Base-by-base conservation (phyloP, 2,797 vertebrate species). In the Nothura maculosa region DNA sequence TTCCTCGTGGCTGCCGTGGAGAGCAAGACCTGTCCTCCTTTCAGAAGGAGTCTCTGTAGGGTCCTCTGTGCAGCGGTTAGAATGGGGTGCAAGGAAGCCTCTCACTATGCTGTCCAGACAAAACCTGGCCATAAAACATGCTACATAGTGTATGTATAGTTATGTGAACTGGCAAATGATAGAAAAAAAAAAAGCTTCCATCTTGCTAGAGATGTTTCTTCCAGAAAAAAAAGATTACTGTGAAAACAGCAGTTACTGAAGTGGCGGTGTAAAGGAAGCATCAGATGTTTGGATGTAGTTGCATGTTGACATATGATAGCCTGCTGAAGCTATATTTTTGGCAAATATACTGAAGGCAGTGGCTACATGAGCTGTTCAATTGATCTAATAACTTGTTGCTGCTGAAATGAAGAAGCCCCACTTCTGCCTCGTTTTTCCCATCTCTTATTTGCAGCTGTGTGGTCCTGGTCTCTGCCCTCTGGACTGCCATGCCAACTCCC, bases 381-480 rank as follows among this genome's bases (percentile, higher is more conserved):
- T 77, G 82, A 61, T 67, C 61, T 75, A 70, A 78, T 47, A 81
- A 75, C 72, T 72, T 81, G 47, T 66, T 91, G 48, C 67, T 90
- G 66, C 32, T 54, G n/a, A 78, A 75, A 89, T 55, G 38, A 90
- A 75, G 60, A 62, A 87, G 45, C 60, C 48, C 5, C 62, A 18
- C 70, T 92, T 72, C 62, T 11, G 58, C 36, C 24, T 84, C 9
- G 14, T 75, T 78, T 78, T 11, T 80, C 12, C 25, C 32, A 32
- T 67, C 22, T 70, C 58, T 74, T 32, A 10, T 85, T 61, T 70
- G 47, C 62, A 54, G 58, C n/a, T 67, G 12, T 57, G 64, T 47
- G 58, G n/a, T 55, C 47, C 25, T 78, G 6, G 11, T 2, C 7
- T 84, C 30, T 68, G 55, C 58, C 42, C 78, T 14, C 43, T n/a